phyloP scores from a whole-genome alignment of 30 jellyfish, hydroid and myxozoan species.

The Chrysaora quinquecirrha region DNA sequence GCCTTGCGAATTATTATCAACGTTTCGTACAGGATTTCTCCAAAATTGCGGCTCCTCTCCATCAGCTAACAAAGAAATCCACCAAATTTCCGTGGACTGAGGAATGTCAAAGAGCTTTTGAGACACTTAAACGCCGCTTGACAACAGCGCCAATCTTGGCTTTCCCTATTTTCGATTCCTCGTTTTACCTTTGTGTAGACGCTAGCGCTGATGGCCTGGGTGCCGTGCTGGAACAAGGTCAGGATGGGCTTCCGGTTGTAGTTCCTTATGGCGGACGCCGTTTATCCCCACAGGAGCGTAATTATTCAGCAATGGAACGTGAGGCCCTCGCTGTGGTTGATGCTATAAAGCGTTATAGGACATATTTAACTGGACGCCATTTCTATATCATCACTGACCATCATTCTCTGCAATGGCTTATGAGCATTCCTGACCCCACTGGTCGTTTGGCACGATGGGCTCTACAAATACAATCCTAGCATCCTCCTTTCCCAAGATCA shows the following conservation, averaged over 20 bases:
- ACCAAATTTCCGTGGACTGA: slow-evolving; percentile 39
- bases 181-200: slow-evolving; percentile 49
- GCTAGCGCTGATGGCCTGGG: slow-evolving; percentile 67
- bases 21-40: slow-evolving; percentile 56
- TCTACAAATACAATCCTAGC: slow-evolving; percentile 11
- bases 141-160: slow-evolving; percentile 46
- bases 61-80: slow-evolving; percentile 40
- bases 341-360: slow-evolving; percentile 25
- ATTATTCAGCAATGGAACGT: slow-evolving; percentile 50
- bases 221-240: slow-evolving; percentile 48
- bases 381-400: slow-evolving; percentile 26
- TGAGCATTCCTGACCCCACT: slow-evolving; percentile 40
- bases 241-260: slow-evolving; percentile 39
- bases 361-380: slow-evolving; percentile 3
- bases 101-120: slow-evolving; percentile 58
- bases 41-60: slow-evolving; percentile 40
- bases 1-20: slow-evolving; percentile 56
- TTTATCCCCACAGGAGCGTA: not conserved
- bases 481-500: not conserved
- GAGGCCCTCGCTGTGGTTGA: slow-evolving; percentile 68
- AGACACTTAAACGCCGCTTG: slow-evolving; percentile 36
- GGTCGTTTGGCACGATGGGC: slow-evolving; percentile 71
- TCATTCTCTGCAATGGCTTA: not conserved
- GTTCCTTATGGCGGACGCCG: slow-evolving; percentile 54
- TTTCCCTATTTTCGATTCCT: slow-evolving; percentile 41